Evolutionary conservation across 2,113 vertebrate genomes (phyloP).

Genomic region (Bubo scandiacus): DNA sequence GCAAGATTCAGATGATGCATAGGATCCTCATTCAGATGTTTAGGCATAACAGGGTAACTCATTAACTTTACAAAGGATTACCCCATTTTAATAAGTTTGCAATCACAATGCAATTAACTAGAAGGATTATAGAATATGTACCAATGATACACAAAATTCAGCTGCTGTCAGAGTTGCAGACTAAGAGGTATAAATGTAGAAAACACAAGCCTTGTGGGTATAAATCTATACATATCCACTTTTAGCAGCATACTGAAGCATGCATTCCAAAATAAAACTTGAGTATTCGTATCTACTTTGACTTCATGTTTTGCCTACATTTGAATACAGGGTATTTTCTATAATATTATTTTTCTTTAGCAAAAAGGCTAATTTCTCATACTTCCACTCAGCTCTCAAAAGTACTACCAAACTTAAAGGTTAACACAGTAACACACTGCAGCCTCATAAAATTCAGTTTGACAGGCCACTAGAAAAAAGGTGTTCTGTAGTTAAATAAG

Average conservation of each 20-base stretch:
- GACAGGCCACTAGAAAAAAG: not conserved
- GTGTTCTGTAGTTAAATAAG: not conserved
- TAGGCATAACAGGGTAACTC: not conserved
- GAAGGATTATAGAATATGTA: not conserved
- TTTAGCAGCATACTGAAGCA: not conserved
- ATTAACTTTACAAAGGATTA: not conserved
- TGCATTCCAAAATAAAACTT: not conserved
- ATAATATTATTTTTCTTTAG: not conserved
- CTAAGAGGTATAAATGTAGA: not conserved
- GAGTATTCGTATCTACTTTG: not conserved
- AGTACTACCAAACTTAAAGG: not conserved
- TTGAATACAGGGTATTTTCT: not conserved
- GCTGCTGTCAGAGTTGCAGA: not conserved
- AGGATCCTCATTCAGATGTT: not conserved
- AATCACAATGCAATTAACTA: not conserved
- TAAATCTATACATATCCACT: not conserved
- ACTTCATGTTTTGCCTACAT: not conserved
- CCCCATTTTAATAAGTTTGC: not conserved
- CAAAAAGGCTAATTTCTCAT: not conserved
- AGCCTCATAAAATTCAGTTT: not conserved
- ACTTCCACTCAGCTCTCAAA: not conserved
- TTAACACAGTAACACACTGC: not conserved
- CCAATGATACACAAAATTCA: not conserved
- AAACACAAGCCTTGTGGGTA: not conserved
- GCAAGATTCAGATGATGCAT: not conserved